Evolutionary conservation across 1,140 invertebrate genomes (phyloP).

Genomic region (Drosophila gunungcola): DNA sequence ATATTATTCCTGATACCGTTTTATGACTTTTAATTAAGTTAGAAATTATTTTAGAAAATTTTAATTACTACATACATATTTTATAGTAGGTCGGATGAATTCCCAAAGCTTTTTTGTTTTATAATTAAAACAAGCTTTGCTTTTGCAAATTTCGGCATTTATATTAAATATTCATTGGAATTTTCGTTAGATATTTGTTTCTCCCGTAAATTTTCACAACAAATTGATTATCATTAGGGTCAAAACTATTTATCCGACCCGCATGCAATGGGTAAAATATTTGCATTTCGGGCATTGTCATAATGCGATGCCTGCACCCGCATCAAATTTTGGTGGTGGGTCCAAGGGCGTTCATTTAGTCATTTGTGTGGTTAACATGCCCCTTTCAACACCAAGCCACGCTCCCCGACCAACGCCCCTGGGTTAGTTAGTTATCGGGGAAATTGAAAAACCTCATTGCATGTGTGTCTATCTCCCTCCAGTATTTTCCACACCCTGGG

Average conservation of each 20-base stretch:
- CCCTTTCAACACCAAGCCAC: constrained; percentile 6
- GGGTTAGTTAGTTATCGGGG: constrained; percentile 39
- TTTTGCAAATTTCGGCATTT: neutral
- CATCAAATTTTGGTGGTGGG: constrained; percentile 25
- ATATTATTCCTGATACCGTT: too few species aligned
- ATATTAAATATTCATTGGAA: constrained; percentile 8
- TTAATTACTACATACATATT: too few species aligned
- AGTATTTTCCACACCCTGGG: constrained; percentile 2
- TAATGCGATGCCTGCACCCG: constrained; percentile 48
- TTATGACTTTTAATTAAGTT: too few species aligned
- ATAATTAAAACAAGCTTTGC: too few species aligned
- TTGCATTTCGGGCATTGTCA: constrained; percentile 55
- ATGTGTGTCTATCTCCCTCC: constrained; percentile 38
- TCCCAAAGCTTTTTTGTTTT: too few species aligned
- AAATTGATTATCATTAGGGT: constrained; percentile 53
- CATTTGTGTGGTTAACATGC: constrained; percentile 56
- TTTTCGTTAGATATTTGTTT: constrained; percentile 7
- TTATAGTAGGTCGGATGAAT: too few species aligned
- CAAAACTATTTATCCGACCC: constrained; percentile 31
- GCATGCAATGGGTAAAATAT: constrained; percentile 39
- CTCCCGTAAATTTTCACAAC: constrained; percentile 36
- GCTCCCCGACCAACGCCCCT: constrained; percentile 5
- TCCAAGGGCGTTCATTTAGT: constrained; percentile 63
- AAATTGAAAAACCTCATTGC: constrained; percentile 56
- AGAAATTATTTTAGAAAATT: neutral